Base-by-base conservation (phyloP, 2,888 invertebrate genomes). In the Spatulosminthurus flaviceps region DNA sequence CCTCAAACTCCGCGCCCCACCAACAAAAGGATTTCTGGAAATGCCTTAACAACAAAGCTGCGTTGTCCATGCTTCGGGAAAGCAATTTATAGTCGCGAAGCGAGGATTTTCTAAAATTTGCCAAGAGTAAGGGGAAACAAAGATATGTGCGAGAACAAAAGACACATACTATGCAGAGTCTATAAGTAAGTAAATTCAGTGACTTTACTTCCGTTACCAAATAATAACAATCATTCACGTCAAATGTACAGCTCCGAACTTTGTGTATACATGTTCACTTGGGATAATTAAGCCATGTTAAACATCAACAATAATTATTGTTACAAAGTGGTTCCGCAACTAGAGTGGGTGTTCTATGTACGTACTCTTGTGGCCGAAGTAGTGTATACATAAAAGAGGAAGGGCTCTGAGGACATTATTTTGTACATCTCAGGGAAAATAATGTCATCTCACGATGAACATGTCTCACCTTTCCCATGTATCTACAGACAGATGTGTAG, bases 391-490 rank as follows among this genome's bases (percentile, higher is more conserved):
- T n/a, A n/a, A n/a, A n/a, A n/a, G n/a, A n/a, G n/a, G n/a, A n/a
- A n/a, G n/a, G 9, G 5, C 19, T 51, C 19, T 51, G 9, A 51
- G 16, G 51, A 51, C 51, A 11, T 51, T 4, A 51, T 51, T 51
- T 51, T 51, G 51, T 16, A 51, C 5, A n/a, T 51, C 51, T 51
- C 51, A 51, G 9, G n/a, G 51, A 51, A 51, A 51, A 51, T 51
- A 51, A 51, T 51, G 51, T 51, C 51, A n/a, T 51, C n/a, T 51
- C 51, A 51, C n/a, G n/a, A 2, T 51, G 51, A 51, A 51, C n/a
- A n/a, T n/a, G n/a, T n/a, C n/a, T n/a, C n/a, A n/a, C n/a, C n/a
- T 51, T 51, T 51, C 51, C 51, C 51, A 51, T 51, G n/a, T 51
- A 51, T 11, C 4, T 51, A 5, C n/a, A n/a, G 2, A 51, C 16